phyloP scores from a whole-genome alignment of 2,797 vertebrate genomes.

The Aphelocoma californica region DNA sequence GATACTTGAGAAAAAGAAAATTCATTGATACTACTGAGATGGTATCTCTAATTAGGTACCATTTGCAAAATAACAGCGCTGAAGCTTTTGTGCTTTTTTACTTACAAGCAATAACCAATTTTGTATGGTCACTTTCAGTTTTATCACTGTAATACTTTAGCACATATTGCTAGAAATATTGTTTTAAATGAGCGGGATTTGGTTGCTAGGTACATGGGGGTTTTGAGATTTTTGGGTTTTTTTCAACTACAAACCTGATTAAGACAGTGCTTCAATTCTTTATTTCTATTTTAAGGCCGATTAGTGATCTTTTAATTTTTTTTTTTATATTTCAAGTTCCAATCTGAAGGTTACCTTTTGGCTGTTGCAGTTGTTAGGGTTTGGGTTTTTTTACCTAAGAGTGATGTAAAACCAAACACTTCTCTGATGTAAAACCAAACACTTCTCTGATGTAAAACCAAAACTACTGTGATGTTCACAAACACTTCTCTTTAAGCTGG shows the following conservation, averaged over 20 bases:
- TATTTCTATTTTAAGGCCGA: background rate
- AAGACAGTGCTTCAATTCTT: background rate
- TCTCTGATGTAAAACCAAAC: background rate
- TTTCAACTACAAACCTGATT: background rate
- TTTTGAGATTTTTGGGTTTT: accelerated
- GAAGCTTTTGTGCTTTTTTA: background rate
- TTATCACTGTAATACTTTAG: background rate
- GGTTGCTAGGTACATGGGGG: background rate
- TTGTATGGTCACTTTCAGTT: background rate
- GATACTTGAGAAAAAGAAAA: background rate
- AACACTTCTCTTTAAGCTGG: background rate
- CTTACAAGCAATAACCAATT: background rate
- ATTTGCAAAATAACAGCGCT: background rate
- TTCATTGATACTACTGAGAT: background rate
- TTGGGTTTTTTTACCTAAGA: background rate
- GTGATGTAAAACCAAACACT: background rate
- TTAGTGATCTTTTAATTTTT: background rate
- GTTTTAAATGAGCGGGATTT: background rate
- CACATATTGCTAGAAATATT: background rate
- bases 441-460: background rate
- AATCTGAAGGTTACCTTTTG: background rate
- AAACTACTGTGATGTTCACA: background rate
- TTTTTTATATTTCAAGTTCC: background rate
- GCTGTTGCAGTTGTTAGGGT: background rate
- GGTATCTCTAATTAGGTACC: background rate